Evolutionary conservation across 53 echinoderm and acorn worm genomes (phyloP).

Genomic region (Stichopus horrens): DNA sequence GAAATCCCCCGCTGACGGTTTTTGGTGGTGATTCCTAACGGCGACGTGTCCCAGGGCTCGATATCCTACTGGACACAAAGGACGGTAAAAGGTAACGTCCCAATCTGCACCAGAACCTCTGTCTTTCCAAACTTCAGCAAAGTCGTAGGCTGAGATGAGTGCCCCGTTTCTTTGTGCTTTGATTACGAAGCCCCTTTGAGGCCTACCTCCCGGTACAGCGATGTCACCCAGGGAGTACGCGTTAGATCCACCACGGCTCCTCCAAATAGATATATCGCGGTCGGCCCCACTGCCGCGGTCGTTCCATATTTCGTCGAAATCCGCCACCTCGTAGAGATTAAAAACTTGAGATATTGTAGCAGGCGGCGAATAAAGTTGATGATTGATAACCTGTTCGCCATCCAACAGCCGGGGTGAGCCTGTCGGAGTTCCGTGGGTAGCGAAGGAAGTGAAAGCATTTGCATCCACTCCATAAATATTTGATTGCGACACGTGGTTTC

Average conservation of each 20-base stretch:
- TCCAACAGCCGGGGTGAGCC: not conserved
- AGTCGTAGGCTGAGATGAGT: not conserved
- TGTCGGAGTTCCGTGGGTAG: not conserved
- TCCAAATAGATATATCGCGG: slow-evolving; percentile 16
- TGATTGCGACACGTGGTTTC: not conserved
- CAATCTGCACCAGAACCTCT: slow-evolving; percentile 14
- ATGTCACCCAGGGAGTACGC: slow-evolving; percentile 31
- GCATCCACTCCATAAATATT: not conserved
- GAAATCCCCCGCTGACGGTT: not conserved
- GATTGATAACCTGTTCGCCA: slow-evolving; percentile 14
- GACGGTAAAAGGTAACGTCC: slow-evolving; percentile 4
- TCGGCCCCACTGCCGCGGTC: slow-evolving; percentile 22
- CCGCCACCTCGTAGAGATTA: not conserved
- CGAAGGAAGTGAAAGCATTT: slow-evolving; percentile 16
- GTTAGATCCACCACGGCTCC: not conserved
- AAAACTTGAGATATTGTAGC: not conserved
- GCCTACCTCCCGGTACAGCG: slow-evolving; percentile 4
- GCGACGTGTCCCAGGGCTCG: not conserved
- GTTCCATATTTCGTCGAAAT: slow-evolving; percentile 37
- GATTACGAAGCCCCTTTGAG: not conserved
- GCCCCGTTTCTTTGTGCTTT: not conserved
- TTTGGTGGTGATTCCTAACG: not conserved
- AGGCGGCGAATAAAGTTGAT: not conserved
- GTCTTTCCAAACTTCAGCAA: slow-evolving; percentile 1
- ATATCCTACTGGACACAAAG: not conserved